A percentile compares a stretch with the other conserved stretches of the same genome.
Conservation (phyloP, 1,140 invertebrate genomes). For the Pachypeltis micranthus region DNA sequence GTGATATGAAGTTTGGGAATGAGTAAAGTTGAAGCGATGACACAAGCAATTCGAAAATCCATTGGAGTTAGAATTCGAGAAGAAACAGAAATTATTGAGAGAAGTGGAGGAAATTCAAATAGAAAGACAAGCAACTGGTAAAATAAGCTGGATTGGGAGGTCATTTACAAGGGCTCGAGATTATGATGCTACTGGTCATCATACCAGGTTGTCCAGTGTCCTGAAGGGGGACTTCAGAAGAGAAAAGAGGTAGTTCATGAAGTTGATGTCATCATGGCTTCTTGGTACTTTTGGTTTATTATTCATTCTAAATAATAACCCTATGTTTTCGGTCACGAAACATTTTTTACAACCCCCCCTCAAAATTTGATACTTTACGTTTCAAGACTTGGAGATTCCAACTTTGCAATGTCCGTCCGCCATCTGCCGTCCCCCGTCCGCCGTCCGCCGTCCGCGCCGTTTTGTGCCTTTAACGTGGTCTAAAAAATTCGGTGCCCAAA, state of each 20-base stretch:
- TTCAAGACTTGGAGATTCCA: too few relatives aligned
- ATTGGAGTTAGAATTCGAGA: constrained; percentile 92
- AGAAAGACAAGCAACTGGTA: constrained; percentile 90
- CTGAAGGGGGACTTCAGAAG: constrained; percentile 95
- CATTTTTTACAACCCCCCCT: too few relatives aligned
- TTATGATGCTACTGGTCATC: constrained; percentile 91
- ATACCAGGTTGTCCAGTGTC: constrained; percentile 81
- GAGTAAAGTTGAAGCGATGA: constrained; percentile 96
- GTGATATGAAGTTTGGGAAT: constrained; percentile 98
- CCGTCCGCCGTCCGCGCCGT: too few relatives aligned
- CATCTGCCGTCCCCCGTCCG: too few relatives aligned
- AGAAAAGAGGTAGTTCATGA: constrained; percentile 97
- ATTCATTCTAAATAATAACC: too few relatives aligned
- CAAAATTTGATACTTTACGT: too few relatives aligned
- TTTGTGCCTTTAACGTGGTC: too few relatives aligned
- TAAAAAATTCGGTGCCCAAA: too few relatives aligned
- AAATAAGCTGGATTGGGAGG: constrained; percentile 85
- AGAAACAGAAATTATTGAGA: constrained; percentile 96
- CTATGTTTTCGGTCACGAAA: too few relatives aligned
- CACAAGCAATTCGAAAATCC: constrained; percentile 91
- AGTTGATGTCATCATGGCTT: constrained; percentile 92
- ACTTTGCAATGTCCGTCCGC: too few relatives aligned
- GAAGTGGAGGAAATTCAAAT: constrained; percentile 97
- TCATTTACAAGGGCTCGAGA: constrained; percentile 91
- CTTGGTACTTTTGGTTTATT: constrained; percentile 88